Base-by-base conservation (phyloP, 2,113 vertebrate species). In the Cercocebus atys region DNA sequence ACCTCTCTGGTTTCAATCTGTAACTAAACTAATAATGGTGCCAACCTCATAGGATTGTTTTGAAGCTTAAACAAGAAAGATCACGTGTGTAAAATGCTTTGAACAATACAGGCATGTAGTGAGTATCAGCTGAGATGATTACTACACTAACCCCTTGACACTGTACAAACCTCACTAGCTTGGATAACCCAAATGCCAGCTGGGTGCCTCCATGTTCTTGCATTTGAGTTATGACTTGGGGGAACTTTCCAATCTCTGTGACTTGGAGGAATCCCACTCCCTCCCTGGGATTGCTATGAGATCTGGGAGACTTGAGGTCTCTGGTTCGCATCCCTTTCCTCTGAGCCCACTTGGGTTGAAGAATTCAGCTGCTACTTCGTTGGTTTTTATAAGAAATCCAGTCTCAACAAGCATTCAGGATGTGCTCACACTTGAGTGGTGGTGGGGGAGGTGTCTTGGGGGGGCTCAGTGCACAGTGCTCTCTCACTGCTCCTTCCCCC, bases 401-500 rank as follows among this genome's bases (percentile, higher is more conserved):
- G 3, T 22, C 78, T 75, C 14, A 7, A 13, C 27, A 11, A 22
- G 72, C 73, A 55, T 22, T 75, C 20, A 3, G 32, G 88, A 23
- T 3, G 27, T 70, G 23, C 18, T 47, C 22, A 40, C 23, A 3
- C 47, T 30, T 30, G 55, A 89, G n/a, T 0, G 72, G 23, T 2
- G 66, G 55, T 0, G 1, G 13, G 4, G 11, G 2, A 8, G 66
- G n/a, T 35, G 45, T 78, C 16, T 50, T 50, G 47, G 13, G 16
- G 16, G 27, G 30, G 30, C 43, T 47, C 27, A 35, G 38, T 10
- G 0, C 2, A 0, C 0, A 50, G n/a, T 4, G 14, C 13, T 64
- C 14, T 18, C 64, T 78, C 80, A 10, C 18, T 18, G 47, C 22
- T 30, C 8, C 47, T 66, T 61, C 93, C 17, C 47, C 52, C 17